phyloP scores from a whole-genome alignment of 2,797 vertebrate species.

The Dallia pectoralis region DNA sequence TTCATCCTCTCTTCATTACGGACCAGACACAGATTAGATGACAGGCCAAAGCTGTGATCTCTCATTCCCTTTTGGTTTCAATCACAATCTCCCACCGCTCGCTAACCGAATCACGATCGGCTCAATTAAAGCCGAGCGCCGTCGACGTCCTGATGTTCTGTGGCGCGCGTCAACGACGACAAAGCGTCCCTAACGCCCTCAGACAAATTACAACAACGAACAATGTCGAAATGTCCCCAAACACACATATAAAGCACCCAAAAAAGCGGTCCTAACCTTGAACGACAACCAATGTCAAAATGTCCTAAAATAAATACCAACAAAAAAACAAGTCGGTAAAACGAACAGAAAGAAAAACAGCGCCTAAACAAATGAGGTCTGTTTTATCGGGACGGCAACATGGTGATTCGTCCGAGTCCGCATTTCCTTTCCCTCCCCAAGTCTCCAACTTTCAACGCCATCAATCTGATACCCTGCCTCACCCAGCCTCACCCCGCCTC shows the following conservation, averaged over 20 bases:
- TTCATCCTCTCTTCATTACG: constrained; percentile 47
- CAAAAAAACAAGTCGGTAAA: not conserved
- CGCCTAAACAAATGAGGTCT: not conserved
- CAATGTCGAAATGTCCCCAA: no score
- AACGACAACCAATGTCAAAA: not conserved
- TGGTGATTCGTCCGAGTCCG: constrained; percentile 82
- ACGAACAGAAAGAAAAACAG: not conserved
- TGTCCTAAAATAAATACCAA: not conserved
- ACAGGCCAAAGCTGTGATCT: constrained; percentile 68
- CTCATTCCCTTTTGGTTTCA: constrained; percentile 53
- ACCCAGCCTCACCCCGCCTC: constrained; percentile 55
- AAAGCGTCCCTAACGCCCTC: no score
- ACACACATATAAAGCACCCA: no score
- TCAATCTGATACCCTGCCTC: constrained; percentile 59
- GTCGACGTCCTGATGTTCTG: no score
- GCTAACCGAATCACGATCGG: not conserved
- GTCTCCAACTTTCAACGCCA: constrained; percentile 66
- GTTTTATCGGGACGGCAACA: constrained; percentile 70
- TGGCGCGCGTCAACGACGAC: no score
- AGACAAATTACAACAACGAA: no score
- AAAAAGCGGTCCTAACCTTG: no score
- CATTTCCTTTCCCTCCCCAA: constrained; percentile 61
- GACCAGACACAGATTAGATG: constrained; percentile 33
- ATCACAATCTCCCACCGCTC: not conserved
- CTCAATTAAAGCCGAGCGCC: no score